These are phyloP conservation scores for Enteromius fasciolatus DNA, from an alignment of 2,797 vertebrate genomes.

Conservation along the genomic window DNA sequence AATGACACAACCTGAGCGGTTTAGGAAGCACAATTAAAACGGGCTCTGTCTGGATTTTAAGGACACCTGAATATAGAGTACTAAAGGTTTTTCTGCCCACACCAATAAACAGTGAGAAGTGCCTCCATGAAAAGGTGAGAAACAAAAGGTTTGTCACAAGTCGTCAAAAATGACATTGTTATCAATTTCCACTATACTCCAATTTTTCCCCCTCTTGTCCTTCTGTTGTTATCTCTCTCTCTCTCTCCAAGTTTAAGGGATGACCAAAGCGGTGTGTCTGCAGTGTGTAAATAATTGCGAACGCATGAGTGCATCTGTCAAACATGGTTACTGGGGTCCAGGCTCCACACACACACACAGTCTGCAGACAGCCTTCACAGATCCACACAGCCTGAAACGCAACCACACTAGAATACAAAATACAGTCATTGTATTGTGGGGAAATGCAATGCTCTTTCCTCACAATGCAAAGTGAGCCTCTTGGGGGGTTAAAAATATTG, in stretches of 20 bases:
- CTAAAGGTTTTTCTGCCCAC: not conserved
- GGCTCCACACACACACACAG: conserved; percentile 45
- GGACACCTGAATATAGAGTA: not conserved
- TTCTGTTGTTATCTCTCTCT: conserved; percentile 2
- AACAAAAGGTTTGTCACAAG: conserved; percentile 38
- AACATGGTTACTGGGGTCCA: conserved; percentile 67
- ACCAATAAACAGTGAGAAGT: conserved; percentile 19
- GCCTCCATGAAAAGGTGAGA: not conserved
- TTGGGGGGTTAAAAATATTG: not conserved
- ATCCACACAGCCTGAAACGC: conserved; percentile 22
- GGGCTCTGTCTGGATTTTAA: not conserved
- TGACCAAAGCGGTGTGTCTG: conserved; percentile 37
- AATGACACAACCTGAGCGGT: conserved; percentile 28
- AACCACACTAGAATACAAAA: conserved; percentile 34
- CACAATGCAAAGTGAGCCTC: conserved; percentile 8
- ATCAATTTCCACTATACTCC: conserved; percentile 44
- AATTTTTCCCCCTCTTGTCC: conserved; percentile 21
- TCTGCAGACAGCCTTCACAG: conserved; percentile 32
- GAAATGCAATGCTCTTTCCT: not conserved
- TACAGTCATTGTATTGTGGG: conserved; percentile 15
- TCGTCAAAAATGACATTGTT: conserved; percentile 30
- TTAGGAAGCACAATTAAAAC: conserved; percentile 34
- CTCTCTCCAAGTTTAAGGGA: conserved; percentile 19
- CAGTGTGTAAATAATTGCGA: conserved; percentile 70
- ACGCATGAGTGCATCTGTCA: conserved; percentile 71